phyloP scores from a whole-genome alignment of 2,113 vertebrate species.

The Callorhinus ursinus region DNA sequence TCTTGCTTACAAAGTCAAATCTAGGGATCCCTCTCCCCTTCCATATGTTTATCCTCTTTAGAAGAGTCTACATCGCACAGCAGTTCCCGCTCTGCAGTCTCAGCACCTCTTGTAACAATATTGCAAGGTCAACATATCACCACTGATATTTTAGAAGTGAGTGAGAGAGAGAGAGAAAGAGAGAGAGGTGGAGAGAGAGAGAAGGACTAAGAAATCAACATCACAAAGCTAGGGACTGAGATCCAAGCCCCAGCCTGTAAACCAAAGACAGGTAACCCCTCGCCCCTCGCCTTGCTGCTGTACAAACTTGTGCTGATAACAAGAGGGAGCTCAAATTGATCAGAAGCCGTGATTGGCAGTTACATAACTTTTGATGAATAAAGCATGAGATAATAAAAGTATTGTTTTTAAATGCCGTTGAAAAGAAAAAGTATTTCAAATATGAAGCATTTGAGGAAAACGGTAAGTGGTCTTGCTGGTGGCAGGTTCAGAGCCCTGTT shows the following conservation, averaged over 20 bases:
- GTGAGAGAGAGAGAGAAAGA: not conserved
- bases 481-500: rapidly evolving
- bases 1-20: rapidly evolving
- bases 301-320: not conserved
- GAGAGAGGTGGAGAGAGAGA: not conserved
- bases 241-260: not conserved
- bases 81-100: not conserved
- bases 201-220: not conserved
- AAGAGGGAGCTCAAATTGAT: not conserved
- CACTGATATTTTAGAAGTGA: not conserved
- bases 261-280: rapidly evolving
- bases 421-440: not conserved
- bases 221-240: not conserved
- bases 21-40: no score
- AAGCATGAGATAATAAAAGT: constrained; percentile 18
- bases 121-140: not conserved
- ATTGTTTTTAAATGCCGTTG: not conserved
- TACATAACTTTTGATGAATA: constrained; percentile 18
- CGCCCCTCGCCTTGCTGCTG: rapidly evolving
- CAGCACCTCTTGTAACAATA: not conserved
- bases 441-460: not conserved
- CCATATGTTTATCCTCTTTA: not conserved
- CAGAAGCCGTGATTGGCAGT: not conserved
- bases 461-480: not conserved
- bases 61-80: not conserved